phyloP scores from a whole-genome alignment of 2,797 vertebrate genomes.

The Crocidura indochinensis region DNA sequence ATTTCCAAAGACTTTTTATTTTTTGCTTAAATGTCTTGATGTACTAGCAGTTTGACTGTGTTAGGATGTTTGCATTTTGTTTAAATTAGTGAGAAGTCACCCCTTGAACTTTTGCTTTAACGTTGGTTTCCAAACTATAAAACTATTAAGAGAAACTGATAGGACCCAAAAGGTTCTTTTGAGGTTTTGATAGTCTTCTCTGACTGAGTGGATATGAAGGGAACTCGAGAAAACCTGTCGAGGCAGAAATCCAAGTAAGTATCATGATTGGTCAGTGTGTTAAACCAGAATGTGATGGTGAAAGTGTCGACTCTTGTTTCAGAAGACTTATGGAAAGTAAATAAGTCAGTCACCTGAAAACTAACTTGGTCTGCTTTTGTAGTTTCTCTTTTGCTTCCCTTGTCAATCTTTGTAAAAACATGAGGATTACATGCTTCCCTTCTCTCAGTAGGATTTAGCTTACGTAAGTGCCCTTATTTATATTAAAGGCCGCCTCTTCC shows the following conservation, averaged over 20 bases:
- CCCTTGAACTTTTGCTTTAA: conserved; percentile 39
- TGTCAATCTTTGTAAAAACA: conserved; percentile 69
- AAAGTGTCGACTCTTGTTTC: neutral
- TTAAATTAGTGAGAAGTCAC: conserved; percentile 9
- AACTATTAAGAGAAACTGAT: neutral
- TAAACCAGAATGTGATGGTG: conserved; percentile 12
- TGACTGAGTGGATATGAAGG: neutral
- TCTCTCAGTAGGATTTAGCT: conserved; percentile 74
- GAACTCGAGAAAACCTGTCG: neutral
- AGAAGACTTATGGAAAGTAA: neutral
- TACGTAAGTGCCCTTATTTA: conserved; percentile 88
- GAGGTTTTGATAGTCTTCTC: conserved; percentile 8
- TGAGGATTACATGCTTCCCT: conserved; percentile 78
- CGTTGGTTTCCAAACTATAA: conserved; percentile 4
- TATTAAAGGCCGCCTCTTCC: conserved; percentile 96
- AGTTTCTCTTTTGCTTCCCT: conserved; percentile 73
- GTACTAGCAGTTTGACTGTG: conserved; percentile 12
- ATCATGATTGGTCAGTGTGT: conserved; percentile 41
- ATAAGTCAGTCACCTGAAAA: conserved; percentile 35
- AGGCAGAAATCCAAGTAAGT: conserved; percentile 27
- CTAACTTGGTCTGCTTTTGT: conserved; percentile 67
- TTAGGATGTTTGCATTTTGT: conserved; percentile 45
- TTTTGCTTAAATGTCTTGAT: conserved; percentile 3
- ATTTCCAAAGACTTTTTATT: neutral
- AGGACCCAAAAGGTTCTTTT: conserved; percentile 17